phyloP scores from a whole-genome alignment of 2,888 invertebrate species.

The Agriotes lineatus region DNA sequence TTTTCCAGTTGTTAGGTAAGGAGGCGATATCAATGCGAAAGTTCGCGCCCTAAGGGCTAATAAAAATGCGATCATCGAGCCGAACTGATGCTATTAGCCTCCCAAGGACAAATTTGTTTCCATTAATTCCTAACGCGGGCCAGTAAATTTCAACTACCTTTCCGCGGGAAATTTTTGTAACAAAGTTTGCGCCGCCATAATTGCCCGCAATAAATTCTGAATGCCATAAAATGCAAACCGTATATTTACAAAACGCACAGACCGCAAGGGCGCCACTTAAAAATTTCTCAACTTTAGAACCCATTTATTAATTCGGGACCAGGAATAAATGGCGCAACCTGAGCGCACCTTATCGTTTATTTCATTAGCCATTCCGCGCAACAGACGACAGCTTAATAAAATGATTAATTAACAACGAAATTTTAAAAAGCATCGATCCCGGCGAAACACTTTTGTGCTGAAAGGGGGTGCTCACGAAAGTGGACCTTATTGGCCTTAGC shows the following conservation, averaged over 20 bases:
- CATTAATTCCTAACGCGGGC: too few species aligned
- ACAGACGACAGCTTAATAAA: conserved; percentile 39
- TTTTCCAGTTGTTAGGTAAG: too few species aligned
- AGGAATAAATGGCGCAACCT: conserved; percentile 27
- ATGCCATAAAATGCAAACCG: conserved; percentile 9
- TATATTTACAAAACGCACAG: conserved; percentile 4
- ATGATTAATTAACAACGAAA: conserved; percentile 38
- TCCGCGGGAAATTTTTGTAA: not conserved
- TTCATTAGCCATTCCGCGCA: conserved; percentile 38
- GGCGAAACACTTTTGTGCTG: conserved; percentile 5
- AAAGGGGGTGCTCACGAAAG: not conserved
- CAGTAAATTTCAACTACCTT: not conserved
- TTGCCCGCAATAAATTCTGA: conserved; percentile 6
- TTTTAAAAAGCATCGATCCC: conserved; percentile 36
- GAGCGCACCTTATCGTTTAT: conserved; percentile 37
- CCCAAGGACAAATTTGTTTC: too few species aligned
- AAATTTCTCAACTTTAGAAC: not conserved
- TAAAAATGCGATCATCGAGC: too few species aligned
- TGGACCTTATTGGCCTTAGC: too few species aligned
- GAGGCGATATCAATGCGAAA: too few species aligned
- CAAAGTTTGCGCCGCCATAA: not conserved
- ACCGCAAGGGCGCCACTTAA: not conserved
- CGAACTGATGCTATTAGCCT: too few species aligned
- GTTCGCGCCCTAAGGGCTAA: too few species aligned
- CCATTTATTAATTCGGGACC: conserved; percentile 24